Percentiles rank a stretch among this genome's conserved stretches.
phyloP scores from a whole-genome alignment of 2,888 invertebrate genomes.

The Caenorhabditis becei region DNA sequence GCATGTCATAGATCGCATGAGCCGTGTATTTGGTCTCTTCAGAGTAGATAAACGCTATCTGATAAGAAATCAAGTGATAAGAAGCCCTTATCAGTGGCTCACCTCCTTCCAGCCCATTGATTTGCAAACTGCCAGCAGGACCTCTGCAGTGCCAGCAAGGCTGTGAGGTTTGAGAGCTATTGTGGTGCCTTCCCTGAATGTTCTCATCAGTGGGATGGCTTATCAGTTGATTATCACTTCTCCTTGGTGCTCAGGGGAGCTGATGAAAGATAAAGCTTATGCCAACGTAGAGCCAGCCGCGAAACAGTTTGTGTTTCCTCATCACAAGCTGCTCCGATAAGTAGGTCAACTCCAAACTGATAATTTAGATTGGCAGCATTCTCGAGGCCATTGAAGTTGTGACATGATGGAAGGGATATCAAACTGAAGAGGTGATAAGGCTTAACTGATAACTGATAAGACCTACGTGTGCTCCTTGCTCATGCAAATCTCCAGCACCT shows the following conservation, averaged over 20 bases:
- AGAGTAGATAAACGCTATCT: constrained; percentile 64
- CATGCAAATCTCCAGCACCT: constrained; percentile 58
- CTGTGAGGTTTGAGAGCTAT: constrained; percentile 64
- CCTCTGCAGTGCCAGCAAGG: constrained; percentile 53
- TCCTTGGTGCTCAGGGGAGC: constrained; percentile 57
- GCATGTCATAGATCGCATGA: constrained; percentile 51
- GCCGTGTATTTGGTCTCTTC: constrained; percentile 55
- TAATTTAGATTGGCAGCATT: constrained; percentile 68
- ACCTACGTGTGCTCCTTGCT: constrained; percentile 48
- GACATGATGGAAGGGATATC: constrained; percentile 65
- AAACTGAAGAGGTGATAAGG: constrained; percentile 45
- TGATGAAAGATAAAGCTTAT: constrained; percentile 54
- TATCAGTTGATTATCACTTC: constrained; percentile 23
- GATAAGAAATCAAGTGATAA: constrained; percentile 4
- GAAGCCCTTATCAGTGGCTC: background rate
- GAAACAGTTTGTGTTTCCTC: constrained; percentile 68
- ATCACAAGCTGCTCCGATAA: constrained; percentile 68
- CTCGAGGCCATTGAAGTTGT: constrained; percentile 71
- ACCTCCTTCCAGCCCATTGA: constrained; percentile 63
- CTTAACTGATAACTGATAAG: background rate
- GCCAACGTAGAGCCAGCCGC: constrained; percentile 64
- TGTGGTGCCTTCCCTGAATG: constrained; percentile 52
- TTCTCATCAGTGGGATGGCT: background rate
- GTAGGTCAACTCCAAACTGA: constrained; percentile 61
- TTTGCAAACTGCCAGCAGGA: constrained; percentile 42